phyloP scores from a whole-genome alignment of 1,140 invertebrate genomes.

The Lepidotrigona ventralis region DNA sequence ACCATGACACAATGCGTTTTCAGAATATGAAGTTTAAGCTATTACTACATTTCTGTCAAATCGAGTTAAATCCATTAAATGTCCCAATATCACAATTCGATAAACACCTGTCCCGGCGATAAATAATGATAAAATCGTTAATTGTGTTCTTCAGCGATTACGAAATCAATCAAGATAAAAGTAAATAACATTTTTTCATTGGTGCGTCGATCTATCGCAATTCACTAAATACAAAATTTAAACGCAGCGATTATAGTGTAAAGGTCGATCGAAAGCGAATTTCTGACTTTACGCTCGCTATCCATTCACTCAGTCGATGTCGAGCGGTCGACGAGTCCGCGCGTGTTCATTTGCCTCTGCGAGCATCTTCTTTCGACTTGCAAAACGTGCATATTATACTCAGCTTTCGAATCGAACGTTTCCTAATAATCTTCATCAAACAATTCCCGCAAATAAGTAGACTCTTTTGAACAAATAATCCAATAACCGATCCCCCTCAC shows the following conservation, averaged over 20 bases:
- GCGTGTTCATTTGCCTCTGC: neutral
- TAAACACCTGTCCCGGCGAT: neutral
- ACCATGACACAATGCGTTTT: too few relatives aligned
- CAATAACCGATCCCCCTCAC: too few relatives aligned
- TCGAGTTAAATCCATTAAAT: too few relatives aligned
- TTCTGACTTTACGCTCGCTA: neutral
- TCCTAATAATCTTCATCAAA: neutral
- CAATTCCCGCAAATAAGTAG: neutral
- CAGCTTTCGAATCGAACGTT: neutral
- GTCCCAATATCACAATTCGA: neutral
- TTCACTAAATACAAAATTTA: neutral
- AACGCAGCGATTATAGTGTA: neutral
- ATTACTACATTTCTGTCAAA: neutral
- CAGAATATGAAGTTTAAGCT: neutral
- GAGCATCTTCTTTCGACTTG: neutral
- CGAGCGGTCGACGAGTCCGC: conserved; percentile 2
- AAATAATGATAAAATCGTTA: neutral
- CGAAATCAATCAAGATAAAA: neutral
- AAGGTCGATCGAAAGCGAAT: neutral
- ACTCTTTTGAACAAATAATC: neutral
- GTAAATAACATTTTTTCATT: neutral
- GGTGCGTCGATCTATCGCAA: neutral
- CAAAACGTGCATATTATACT: neutral
- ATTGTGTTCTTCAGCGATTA: neutral
- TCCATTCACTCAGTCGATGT: conserved; percentile 21